These are phyloP conservation scores for Acrocephalus kingi DNA, from an alignment of 2,113 vertebrate genomes.

Conservation along the genomic window DNA sequence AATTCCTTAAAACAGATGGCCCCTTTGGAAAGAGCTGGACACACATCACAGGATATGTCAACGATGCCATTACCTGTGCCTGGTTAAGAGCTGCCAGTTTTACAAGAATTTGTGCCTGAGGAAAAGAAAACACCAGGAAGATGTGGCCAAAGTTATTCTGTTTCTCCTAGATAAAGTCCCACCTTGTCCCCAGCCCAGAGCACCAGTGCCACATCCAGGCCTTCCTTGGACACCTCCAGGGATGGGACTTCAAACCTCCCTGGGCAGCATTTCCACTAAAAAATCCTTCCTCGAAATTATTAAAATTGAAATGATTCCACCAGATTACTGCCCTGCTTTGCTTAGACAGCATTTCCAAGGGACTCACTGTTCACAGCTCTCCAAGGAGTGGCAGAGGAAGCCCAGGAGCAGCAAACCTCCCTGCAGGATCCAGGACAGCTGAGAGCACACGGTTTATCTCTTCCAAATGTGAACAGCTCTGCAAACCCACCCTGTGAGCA, in stretches of 20 bases:
- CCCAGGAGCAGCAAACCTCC: fast-evolving
- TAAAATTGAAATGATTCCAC: not conserved
- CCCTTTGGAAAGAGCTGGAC: not conserved
- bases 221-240: not conserved
- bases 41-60: not conserved
- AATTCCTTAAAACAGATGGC: not conserved
- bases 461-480: not conserved
- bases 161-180: not conserved
- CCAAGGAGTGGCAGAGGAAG: not conserved
- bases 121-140: not conserved
- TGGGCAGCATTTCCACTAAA: fast-evolving
- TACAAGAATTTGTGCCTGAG: not conserved
- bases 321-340: not conserved
- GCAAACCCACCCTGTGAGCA: not conserved
- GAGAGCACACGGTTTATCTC: too few relatives aligned
- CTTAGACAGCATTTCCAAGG: not conserved
- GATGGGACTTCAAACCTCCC: not conserved
- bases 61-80: not conserved
- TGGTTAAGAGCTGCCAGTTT: not conserved
- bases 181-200: not conserved
- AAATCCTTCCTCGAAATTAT: not conserved
- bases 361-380: not conserved
- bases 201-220: not conserved
- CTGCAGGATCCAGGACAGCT: not conserved
- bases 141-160: not conserved